A percentile compares a stretch with the other conserved stretches of the same genome.
These are phyloP conservation scores for Hyperoplus immaculatus DNA, from an alignment of 2,797 vertebrate species.

Conservation along the genomic window DNA sequence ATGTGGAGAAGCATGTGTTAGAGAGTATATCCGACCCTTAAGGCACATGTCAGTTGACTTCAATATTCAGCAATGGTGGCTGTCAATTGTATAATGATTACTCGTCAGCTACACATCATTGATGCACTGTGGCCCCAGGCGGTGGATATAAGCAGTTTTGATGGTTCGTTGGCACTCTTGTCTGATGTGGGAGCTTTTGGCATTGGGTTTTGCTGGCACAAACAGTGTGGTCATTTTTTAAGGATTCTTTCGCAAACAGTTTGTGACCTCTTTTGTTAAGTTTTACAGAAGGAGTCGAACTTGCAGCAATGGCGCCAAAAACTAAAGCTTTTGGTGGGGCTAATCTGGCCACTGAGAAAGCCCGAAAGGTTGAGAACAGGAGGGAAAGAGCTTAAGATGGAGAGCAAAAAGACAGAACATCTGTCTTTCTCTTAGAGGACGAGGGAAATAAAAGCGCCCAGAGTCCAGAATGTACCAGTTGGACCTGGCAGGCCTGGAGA, in stretches of 20 bases:
- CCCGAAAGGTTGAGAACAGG: slow-evolving; percentile 34
- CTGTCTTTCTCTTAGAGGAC: slow-evolving; percentile 65
- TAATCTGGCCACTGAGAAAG: slow-evolving; percentile 46
- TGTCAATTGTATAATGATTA: background rate
- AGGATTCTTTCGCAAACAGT: slow-evolving; percentile 1
- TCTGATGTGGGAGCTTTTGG: background rate
- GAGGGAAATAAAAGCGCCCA: slow-evolving; percentile 81
- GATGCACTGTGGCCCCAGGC: background rate
- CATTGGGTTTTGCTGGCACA: background rate
- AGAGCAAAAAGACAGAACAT: slow-evolving; percentile 63
- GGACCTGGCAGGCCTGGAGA: slow-evolving; percentile 85
- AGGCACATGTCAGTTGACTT: background rate
- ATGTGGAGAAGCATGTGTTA: no score
- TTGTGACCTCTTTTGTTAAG: slow-evolving; percentile 38
- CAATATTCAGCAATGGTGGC: background rate
- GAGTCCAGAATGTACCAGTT: slow-evolving; percentile 85
- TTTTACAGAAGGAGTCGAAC: slow-evolving; percentile 33
- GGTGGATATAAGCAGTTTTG: background rate
- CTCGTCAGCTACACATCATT: background rate
- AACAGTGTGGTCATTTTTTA: background rate
- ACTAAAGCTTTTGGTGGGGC: slow-evolving; percentile 21
- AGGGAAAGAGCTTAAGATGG: slow-evolving; percentile 40
- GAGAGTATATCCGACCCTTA: background rate
- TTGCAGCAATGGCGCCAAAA: slow-evolving; percentile 36
- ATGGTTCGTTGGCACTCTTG: background rate